Evolutionary conservation across 2,797 vertebrate species (phyloP), one percentile per base, ranked within the genome.

Genomic region (Brotula barbata): DNA sequence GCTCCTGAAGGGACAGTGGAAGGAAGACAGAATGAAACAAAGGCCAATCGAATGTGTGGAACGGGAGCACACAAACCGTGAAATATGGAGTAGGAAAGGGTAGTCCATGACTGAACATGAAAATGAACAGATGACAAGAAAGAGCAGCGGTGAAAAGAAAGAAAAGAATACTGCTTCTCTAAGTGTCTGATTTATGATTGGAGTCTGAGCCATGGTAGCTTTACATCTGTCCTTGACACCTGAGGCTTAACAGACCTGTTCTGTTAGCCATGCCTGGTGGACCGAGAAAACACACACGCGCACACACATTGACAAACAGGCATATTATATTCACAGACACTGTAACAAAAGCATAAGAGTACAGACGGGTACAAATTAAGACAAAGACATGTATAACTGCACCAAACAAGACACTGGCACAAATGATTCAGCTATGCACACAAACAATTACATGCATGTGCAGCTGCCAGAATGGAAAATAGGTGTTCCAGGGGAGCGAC

Each of bases 211-310:
- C 52, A 43, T 17, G 36, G 25, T 28, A 15, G 16, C 6, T 22
- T 19, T 55, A 25, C 52, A 55, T 43, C 52, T 55, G 52, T 28
- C 52, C 52, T 31, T 55, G 52, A 31, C 53, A 43, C 41, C 40
- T 43, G 53, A 31, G 23, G 53, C 25, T n/a, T 15, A 21, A 28
- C 25, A 25, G 16, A n/a, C 34, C 51, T 52, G 14, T 8, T 39
- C 34, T n/a, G 13, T 19, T 23, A 15, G 17, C 19, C 15, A 41
- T 10, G 49, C 10, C 23, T 42, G 28, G 22, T 41, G 23, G 22
- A 31, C 6, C 28, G 37, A 41, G 21, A 33, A 23, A 7, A 42
- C 40, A 25, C 34, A 46, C 51, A 47, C 23, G 10, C 15, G 7
- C 6, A 12, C 8, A 19, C 28, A 20, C 25, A 28, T 8, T 4